These are phyloP conservation scores for Theonella swinhoei DNA, from an alignment of 37 sponge, comb jelly and placozoan species.

Conservation along the genomic window DNA sequence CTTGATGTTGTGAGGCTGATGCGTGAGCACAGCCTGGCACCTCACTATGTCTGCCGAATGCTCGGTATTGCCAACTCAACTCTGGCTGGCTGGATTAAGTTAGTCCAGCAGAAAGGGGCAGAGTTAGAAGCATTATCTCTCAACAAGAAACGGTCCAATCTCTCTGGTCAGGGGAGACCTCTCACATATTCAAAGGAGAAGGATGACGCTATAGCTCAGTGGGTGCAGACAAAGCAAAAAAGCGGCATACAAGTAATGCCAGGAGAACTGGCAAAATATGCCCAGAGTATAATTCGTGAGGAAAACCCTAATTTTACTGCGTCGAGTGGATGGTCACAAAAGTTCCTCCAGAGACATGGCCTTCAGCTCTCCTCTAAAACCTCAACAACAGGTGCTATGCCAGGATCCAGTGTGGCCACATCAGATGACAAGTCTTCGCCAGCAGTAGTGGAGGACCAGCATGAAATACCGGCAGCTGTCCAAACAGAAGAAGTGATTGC, in stretches of 20 bases:
- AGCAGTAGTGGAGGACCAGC: constrained; percentile 29
- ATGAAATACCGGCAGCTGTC: constrained; percentile 46
- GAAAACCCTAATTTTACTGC: constrained; percentile 77
- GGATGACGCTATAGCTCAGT: constrained; percentile 75
- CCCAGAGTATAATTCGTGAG: constrained; percentile 43
- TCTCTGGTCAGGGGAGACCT: constrained; percentile 59
- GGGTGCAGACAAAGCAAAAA: constrained; percentile 60
- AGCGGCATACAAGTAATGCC: constrained; percentile 44
- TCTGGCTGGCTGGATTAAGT: constrained; percentile 77
- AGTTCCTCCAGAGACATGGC: constrained; percentile 68
- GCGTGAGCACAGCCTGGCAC: constrained; percentile 56
- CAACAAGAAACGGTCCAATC: constrained; percentile 66
- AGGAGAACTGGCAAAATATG: constrained; percentile 58
- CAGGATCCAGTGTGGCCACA: not conserved
- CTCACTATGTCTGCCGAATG: constrained; percentile 68
- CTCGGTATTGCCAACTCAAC: constrained; percentile 85
- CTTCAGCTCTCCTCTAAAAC: constrained; percentile 45
- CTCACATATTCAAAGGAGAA: constrained; percentile 63
- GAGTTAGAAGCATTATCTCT: constrained; percentile 59
- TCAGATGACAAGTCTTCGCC: not conserved
- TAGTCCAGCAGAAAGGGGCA: constrained; percentile 66
- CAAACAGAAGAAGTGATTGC: constrained; percentile 66
- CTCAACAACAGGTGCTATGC: not conserved
- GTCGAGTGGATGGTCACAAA: constrained; percentile 76
- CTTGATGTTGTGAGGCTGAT: constrained; percentile 76